Evolutionary conservation across 92 coral and sea anemone species (phyloP).

Genomic region (Ricordea florida): DNA sequence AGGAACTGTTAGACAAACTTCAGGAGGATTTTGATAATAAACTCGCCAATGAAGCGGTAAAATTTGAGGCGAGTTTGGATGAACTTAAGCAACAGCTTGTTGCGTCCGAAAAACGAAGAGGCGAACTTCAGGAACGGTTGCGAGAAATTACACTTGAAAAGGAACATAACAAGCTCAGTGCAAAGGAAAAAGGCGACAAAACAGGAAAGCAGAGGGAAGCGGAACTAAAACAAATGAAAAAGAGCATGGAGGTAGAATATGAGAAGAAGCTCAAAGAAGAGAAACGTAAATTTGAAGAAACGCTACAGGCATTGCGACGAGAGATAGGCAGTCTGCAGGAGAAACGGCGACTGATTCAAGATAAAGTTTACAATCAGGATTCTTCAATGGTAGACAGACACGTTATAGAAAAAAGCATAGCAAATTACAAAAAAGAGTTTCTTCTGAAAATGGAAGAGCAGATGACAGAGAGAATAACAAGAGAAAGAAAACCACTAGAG

Average conservation of each 20-base stretch:
- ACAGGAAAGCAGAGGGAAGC: not conserved
- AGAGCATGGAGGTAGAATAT: slow-evolving; percentile 71
- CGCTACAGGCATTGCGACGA: slow-evolving; percentile 66
- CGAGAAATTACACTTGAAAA: slow-evolving; percentile 12
- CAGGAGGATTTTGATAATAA: slow-evolving; percentile 60
- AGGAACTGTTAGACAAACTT: slow-evolving; percentile 63
- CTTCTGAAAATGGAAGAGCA: slow-evolving; percentile 83
- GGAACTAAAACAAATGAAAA: slow-evolving; percentile 48
- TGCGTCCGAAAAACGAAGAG: slow-evolving; percentile 39
- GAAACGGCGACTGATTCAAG: slow-evolving; percentile 78
- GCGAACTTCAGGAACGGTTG: slow-evolving; percentile 55
- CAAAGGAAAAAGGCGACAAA: not conserved
- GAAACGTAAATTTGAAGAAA: slow-evolving; percentile 77
- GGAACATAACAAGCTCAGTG: slow-evolving; percentile 3
- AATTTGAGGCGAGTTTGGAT: slow-evolving; percentile 59
- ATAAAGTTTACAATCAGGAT: slow-evolving; percentile 81
- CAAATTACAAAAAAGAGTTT: slow-evolving; percentile 82
- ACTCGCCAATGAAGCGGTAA: slow-evolving; percentile 48
- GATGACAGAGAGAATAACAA: slow-evolving; percentile 54
- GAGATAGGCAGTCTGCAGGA: slow-evolving; percentile 81
- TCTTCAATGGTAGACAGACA: slow-evolving; percentile 59
- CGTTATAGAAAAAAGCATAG: slow-evolving; percentile 79
- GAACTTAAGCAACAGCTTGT: slow-evolving; percentile 62
- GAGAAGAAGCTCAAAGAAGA: slow-evolving; percentile 69
- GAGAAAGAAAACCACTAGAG: slow-evolving; percentile 76